Conservation (phyloP, 2,888 invertebrate species). For the Frankliniella fusca region DNA sequence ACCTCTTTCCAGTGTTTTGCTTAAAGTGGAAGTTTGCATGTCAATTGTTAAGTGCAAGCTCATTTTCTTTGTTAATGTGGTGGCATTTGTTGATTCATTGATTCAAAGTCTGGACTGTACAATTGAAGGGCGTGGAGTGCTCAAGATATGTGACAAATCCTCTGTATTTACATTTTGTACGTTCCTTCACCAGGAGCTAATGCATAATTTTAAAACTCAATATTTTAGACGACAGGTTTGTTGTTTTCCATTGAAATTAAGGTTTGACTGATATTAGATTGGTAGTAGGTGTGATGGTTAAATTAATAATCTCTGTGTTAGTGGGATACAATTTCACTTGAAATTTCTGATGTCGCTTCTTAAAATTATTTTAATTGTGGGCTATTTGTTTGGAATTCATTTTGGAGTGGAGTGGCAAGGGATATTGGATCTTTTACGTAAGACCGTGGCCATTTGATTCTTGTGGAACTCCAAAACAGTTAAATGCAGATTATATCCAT, state of each 20-base stretch:
- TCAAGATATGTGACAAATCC: background rate
- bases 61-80: background rate
- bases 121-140: background rate
- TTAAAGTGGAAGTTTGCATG: background rate
- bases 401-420: background rate
- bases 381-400: background rate
- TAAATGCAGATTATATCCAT: background rate
- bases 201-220: background rate
- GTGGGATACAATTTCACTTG: background rate
- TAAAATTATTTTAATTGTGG: background rate
- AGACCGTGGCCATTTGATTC: too few species aligned
- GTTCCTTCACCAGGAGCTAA: background rate
- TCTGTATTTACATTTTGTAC: background rate
- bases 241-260: constrained; percentile 12
- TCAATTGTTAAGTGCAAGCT: background rate
- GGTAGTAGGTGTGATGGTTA: background rate
- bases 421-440: too few species aligned
- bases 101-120: background rate
- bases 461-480: too few species aligned
- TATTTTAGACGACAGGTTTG: background rate
- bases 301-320: background rate
- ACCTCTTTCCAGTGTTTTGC: constrained; percentile 9
- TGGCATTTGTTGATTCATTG: constrained; percentile 3
- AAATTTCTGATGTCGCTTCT: background rate
- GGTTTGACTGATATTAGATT: constrained; percentile 10